Percentiles rank a stretch among this genome's conserved stretches.
phyloP scores from a whole-genome alignment of 2,113 vertebrate genomes.

The Chrysemys picta region DNA sequence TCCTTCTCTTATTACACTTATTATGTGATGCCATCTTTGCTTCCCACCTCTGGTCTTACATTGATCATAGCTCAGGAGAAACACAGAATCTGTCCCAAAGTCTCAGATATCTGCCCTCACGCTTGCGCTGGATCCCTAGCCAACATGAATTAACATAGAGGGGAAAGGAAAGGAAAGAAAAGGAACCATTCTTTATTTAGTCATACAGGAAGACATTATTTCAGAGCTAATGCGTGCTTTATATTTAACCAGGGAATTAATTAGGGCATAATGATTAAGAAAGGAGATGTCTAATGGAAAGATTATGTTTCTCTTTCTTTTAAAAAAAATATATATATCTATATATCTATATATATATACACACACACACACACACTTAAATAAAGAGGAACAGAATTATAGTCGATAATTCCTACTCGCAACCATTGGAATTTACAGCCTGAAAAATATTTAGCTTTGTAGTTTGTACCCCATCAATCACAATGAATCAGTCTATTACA shows the following conservation, averaged over 20 bases:
- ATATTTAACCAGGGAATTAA: conserved; percentile 83
- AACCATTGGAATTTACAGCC: conserved; percentile 40
- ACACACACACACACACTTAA: background rate
- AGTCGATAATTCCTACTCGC: conserved; percentile 56
- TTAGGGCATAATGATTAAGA: conserved; percentile 75
- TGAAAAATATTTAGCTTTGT: conserved; percentile 71
- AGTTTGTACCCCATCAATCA: conserved; percentile 65
- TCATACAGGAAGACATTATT: conserved; percentile 78
- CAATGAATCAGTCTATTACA: conserved; percentile 49
- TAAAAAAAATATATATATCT: background rate
- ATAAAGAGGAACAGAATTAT: conserved; percentile 61
- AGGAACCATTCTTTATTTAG: conserved; percentile 74
- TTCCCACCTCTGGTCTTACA: conserved; percentile 24
- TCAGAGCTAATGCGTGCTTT: conserved; percentile 76
- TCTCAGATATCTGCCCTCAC: conserved; percentile 57
- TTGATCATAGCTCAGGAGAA: conserved; percentile 39
- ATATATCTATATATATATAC: background rate
- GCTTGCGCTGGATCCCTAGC: conserved; percentile 35
- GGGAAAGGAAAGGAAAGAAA: conserved; percentile 67
- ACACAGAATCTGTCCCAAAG: conserved; percentile 36
- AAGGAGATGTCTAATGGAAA: conserved; percentile 69
- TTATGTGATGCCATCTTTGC: conserved; percentile 8
- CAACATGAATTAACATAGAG: conserved; percentile 63
- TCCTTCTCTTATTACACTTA: background rate
- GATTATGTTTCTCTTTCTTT: conserved; percentile 40